Percentiles rank a stretch among this genome's conserved stretches.
Evolutionary conservation across 1,140 invertebrate genomes (phyloP).

Genomic region (Batillaria attramentaria): DNA sequence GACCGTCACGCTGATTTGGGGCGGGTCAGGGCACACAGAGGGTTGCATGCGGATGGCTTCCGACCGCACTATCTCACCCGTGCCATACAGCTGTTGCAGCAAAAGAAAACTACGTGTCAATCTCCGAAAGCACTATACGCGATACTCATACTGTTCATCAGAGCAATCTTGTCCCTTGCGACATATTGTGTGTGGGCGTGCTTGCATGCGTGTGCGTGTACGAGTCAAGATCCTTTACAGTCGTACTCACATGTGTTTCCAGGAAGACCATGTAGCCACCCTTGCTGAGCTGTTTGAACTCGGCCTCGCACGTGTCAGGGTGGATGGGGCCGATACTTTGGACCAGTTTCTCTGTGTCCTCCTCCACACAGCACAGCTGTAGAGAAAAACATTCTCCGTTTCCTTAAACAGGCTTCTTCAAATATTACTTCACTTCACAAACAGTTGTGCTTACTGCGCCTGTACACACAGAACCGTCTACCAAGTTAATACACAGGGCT

Average conservation of each 20-base stretch:
- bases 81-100: constrained; percentile 69
- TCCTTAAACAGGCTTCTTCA: no score
- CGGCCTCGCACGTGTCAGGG: constrained; percentile 65
- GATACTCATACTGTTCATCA: no score
- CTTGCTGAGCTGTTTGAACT: constrained; percentile 68
- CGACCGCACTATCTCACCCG: constrained; percentile 63
- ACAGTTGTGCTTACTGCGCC: no score
- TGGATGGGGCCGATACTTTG: constrained; percentile 67
- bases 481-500: no score
- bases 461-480: no score
- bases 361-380: constrained; percentile 66
- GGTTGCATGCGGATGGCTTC: constrained; percentile 66
- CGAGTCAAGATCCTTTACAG: background rate
- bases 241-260: constrained; percentile 67
- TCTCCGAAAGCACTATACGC: no score
- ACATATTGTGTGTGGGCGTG: background rate
- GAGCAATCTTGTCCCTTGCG: no score
- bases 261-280: constrained; percentile 67
- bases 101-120: no score
- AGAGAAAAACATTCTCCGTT: no score
- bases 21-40: constrained; percentile 65
- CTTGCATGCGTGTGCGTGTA: background rate
- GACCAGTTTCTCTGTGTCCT: constrained; percentile 65
- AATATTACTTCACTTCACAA: no score
- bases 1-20: constrained; percentile 66